Evolutionary conservation across 2,797 vertebrate genomes (phyloP).

Genomic region (Enteromius thamalakanensis): DNA sequence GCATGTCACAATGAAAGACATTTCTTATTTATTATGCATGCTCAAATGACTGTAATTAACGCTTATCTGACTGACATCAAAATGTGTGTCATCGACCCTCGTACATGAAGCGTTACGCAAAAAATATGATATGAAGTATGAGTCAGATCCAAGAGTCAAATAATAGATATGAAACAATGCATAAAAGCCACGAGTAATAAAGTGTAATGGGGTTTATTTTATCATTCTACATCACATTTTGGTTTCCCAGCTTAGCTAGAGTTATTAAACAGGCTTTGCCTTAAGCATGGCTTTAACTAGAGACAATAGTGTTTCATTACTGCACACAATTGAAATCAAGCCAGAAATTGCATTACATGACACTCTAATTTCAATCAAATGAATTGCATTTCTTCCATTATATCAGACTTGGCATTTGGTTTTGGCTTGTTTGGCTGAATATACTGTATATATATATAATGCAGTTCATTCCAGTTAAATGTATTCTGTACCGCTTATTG

Average conservation of each 20-base stretch:
- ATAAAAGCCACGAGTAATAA: constrained; percentile 50
- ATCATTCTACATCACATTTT: constrained; percentile 36
- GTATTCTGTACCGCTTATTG: not conserved
- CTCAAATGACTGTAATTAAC: constrained; percentile 54
- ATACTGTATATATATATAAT: not conserved
- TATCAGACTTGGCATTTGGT: constrained; percentile 17
- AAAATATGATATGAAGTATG: constrained; percentile 48
- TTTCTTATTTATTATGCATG: constrained; percentile 46
- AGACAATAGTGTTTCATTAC: constrained; percentile 57
- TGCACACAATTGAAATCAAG: constrained; percentile 53
- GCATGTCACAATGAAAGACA: constrained; percentile 37
- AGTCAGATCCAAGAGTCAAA: constrained; percentile 45
- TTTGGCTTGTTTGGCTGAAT: constrained; percentile 25
- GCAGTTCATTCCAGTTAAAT: constrained; percentile 9
- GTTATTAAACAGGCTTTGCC: constrained; percentile 55
- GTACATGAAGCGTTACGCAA: constrained; percentile 9
- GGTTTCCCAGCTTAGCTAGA: constrained; percentile 39
- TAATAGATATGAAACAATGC: constrained; percentile 43
- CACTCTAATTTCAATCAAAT: constrained; percentile 43
- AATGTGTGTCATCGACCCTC: constrained; percentile 48
- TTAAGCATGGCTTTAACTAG: constrained; percentile 44
- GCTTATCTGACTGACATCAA: constrained; percentile 52
- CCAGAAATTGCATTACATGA: constrained; percentile 21
- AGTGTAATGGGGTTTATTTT: constrained; percentile 34
- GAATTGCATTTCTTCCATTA: constrained; percentile 33